Conservation (phyloP, 2,797 vertebrate species). For the Sarcophilus harrisii region DNA sequence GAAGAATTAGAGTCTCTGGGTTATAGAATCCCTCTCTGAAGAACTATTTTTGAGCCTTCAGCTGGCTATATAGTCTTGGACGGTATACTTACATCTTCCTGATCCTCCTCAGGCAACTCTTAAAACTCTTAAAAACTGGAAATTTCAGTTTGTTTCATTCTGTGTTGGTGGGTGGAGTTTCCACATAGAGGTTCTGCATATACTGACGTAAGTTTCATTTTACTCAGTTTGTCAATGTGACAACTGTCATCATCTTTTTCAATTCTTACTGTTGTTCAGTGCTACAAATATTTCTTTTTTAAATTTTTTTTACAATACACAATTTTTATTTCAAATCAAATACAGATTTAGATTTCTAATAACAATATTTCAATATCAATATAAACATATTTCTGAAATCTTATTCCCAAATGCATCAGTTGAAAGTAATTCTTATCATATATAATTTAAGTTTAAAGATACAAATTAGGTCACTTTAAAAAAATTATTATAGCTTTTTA, state of each 20-base stretch:
- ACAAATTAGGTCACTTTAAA: too few species aligned
- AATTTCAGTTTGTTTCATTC: background rate
- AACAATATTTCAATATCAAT: too few species aligned
- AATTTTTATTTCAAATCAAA: too few species aligned
- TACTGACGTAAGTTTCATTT: background rate
- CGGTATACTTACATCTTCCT: background rate
- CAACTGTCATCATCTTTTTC: background rate
- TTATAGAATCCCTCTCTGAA: background rate
- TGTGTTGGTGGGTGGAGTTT: background rate
- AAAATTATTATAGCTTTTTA: too few species aligned
- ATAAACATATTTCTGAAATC: too few species aligned
- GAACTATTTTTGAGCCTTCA: background rate
- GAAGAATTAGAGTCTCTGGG: background rate
- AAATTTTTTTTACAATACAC: too few species aligned
- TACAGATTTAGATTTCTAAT: too few species aligned
- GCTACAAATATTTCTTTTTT: background rate
- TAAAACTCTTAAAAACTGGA: background rate
- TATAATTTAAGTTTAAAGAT: too few species aligned
- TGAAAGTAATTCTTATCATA: too few species aligned
- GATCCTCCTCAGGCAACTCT: background rate
- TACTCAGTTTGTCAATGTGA: background rate
- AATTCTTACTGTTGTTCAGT: background rate
- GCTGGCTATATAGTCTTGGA: background rate
- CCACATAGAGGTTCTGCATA: background rate
- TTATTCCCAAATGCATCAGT: too few species aligned